Conservation (phyloP, 2,888 invertebrate genomes). For the Lathronympha strigana region DNA sequence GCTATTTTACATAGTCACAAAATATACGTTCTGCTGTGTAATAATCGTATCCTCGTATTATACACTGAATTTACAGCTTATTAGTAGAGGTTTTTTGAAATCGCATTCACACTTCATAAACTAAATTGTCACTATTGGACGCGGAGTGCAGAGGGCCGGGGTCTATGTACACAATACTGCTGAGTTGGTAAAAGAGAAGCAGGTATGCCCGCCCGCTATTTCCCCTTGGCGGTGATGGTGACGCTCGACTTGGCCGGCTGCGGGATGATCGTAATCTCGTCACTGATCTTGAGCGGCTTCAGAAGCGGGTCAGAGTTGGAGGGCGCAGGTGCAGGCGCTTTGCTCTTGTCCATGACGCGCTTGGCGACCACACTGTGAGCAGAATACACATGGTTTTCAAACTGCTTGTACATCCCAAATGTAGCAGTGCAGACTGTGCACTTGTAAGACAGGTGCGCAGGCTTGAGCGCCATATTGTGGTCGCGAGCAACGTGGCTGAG, state of each 20-base stretch:
- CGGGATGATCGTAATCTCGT: constrained; percentile 96
- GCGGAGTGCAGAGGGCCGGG: constrained; percentile 13
- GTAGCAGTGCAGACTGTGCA: constrained; percentile 98
- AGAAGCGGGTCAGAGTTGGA: constrained; percentile 86
- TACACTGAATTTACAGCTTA: constrained; percentile 72
- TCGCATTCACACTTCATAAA: constrained; percentile 66
- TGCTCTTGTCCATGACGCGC: constrained; percentile 92
- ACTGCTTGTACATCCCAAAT: constrained; percentile 97
- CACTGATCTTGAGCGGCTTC: constrained; percentile 94
- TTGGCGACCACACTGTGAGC: constrained; percentile 96
- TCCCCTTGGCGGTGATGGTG: constrained; percentile 77
- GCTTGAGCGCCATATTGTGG: constrained; percentile 96
- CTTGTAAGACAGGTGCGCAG: constrained; percentile 96
- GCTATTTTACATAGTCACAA: constrained; percentile 54
- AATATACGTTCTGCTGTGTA: constrained; percentile 56
- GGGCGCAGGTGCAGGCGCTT: constrained; percentile 65
- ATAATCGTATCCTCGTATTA: constrained; percentile 49
- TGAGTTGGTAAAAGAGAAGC: constrained; percentile 59
- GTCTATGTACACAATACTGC: constrained; percentile 78
- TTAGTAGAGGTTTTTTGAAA: constrained; percentile 53
- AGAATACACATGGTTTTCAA: constrained; percentile 97
- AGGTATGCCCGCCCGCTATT: constrained; percentile 68
- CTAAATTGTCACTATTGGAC: constrained; percentile 68
- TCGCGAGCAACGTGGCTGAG: constrained; percentile 96
- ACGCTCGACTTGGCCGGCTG: constrained; percentile 88